These are phyloP conservation scores for Steinernema scapterisci DNA, from an alignment of 2,888 invertebrate species.

Conservation along the genomic window DNA sequence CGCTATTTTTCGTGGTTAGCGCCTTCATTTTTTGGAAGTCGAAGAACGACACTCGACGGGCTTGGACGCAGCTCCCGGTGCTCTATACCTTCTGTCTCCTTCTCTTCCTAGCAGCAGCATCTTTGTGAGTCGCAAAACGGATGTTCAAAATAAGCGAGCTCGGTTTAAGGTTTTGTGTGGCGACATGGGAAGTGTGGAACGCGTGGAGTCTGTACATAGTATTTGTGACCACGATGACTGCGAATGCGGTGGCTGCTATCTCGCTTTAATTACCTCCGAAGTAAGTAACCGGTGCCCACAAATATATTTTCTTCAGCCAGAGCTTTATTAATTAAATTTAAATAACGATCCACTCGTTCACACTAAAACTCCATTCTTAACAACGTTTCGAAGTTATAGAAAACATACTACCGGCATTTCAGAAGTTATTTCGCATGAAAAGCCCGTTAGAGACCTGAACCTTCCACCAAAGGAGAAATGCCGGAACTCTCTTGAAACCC, in stretches of 20 bases:
- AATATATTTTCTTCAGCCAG: too few species aligned
- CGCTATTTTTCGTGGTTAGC: conserved; percentile 14
- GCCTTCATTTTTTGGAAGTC: conserved; percentile 20
- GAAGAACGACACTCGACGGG: neutral
- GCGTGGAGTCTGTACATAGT: conserved; percentile 42
- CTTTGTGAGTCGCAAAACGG: conserved; percentile 37
- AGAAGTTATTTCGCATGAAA: neutral
- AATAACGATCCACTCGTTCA: too few species aligned
- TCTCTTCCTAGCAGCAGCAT: neutral
- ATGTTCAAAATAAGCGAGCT: too few species aligned
- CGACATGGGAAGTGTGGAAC: conserved; percentile 40
- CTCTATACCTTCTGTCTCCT: conserved; percentile 12
- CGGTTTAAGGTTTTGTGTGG: conserved; percentile 41
- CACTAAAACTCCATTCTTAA: neutral
- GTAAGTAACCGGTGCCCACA: too few species aligned
- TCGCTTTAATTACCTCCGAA: neutral
- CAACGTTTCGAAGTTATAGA: neutral
- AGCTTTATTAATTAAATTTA: too few species aligned
- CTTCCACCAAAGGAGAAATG: neutral
- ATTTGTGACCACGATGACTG: conserved; percentile 40
- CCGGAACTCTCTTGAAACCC: neutral
- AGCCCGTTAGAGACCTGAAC: neutral
- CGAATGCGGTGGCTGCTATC: conserved; percentile 29
- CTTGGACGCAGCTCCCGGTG: conserved; percentile 13
- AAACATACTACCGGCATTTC: neutral